Evolutionary conservation across 2,888 invertebrate species (phyloP), one percentile per base, ranked within the genome.

Genomic region (Eupithecia dodoneata): DNA sequence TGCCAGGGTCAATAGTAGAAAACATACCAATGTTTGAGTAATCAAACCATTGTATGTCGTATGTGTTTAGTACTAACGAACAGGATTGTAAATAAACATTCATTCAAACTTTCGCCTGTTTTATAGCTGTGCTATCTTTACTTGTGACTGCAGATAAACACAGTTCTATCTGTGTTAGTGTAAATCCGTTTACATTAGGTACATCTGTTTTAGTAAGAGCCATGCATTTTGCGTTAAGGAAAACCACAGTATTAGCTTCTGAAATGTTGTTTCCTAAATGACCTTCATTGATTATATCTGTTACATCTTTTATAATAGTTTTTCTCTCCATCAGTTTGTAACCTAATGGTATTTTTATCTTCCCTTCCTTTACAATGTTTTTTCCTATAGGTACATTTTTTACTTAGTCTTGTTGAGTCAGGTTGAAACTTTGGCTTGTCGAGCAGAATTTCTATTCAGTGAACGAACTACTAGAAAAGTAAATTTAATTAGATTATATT

Each of bases 241-340:
- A 76, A 76, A 76, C 76, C 76, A n/a, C 76, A 67, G 18, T 6
- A 12, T 0, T 18, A 9, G 18, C 70, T 55, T 73, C 65, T 59
- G 55, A 30, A 63, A 63, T 63, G 18, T 63, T 10, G 30, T 63
- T 63, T 63, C 10, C 12, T 63, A 12, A 7, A 9, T 30, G 30
- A 30, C 30, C 18, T 63, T 30, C 63, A 30, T 18, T 63, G 12
- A 4, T 63, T 30, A 12, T 63, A 63, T 30, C 18, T 63, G 2
- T 63, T 30, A 12, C 30, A 30, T 30, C 63, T 63, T 30, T 63
- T 59, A 9, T 12, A 63, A 30, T 30, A 4, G 30, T 10, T 63
- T 59, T 63, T 63, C 10, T 63, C 63, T 0, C 12, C 4, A 30
- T 63, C 9, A 12, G 2, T 63, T 59, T 18, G 59, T 59, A 59